Evolutionary conservation across 2,888 invertebrate species (phyloP), one percentile per base, ranked within the genome.

Genomic region (Euzophera pinguis): DNA sequence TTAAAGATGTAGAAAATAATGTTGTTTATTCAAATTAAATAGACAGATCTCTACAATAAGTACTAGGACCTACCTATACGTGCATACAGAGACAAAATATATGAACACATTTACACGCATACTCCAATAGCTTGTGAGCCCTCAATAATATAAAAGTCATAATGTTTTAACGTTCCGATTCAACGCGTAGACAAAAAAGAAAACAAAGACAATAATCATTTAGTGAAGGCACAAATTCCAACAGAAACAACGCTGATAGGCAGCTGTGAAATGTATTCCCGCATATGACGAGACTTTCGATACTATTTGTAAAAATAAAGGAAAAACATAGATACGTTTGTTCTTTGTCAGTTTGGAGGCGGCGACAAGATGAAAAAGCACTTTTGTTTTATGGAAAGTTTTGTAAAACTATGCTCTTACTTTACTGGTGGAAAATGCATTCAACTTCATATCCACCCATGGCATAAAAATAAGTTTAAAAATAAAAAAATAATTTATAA

Each of bases 151-250:
- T 74, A 75, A 73, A 73, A 73, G 69, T 77, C 74, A 75, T 76
- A 76, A 78, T 75, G 73, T 71, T 78, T 71, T 70, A 76, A 78
- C 71, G 71, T 78, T 75, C 71, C 71, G 73, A 77, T 75, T 73
- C 69, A 71, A 76, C 69, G 65, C 67, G 67, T 72, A 64, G 68
- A 65, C 70, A 72, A 76, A 70, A 78, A 77, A 39, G 65, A 76
- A 78, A 75, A 77, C 72, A 76, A 75, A 74, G 72, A 67, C 69
- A 75, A 73, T 76, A 76, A 78, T 78, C 79, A 79, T 80, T 80
- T 79, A 79, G 78, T 78, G 75, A 67, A 74, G 75, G 76, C 75
- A 78, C 76, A 76, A 75, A 81, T 79, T 79, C 78, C 79, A 73
- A 77, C 70, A 73, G 73, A 75, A 73, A 75, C 72, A 75, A 59